A percentile compares a stretch with the other conserved stretches of the same genome.
phyloP scores from a whole-genome alignment of 1,140 invertebrate genomes.

The Chymomyza costata region DNA sequence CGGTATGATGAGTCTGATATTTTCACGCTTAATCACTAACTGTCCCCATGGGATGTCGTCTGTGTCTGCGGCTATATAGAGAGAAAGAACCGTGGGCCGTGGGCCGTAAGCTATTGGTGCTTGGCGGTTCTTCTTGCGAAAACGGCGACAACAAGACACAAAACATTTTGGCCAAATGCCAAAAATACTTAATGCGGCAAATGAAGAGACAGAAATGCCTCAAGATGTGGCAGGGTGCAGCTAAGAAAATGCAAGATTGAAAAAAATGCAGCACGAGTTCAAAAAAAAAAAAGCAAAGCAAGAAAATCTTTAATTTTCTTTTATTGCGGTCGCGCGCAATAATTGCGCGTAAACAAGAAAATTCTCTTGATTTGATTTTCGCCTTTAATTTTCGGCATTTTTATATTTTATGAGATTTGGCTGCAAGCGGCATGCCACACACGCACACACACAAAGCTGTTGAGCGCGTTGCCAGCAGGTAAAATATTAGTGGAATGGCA shows the following conservation, averaged over 20 bases:
- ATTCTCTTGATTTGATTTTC: conserved; percentile 40
- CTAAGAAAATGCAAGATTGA: conserved; percentile 42
- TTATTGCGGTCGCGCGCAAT: conserved; percentile 65
- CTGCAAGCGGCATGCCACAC: conserved; percentile 12
- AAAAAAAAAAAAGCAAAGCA: conserved; percentile 25
- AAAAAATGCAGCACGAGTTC: conserved; percentile 35
- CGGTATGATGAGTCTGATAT: conserved; percentile 55
- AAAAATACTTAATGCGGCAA: conserved; percentile 71
- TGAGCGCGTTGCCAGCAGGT: background rate
- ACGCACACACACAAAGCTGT: background rate
- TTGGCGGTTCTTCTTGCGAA: conserved; percentile 22
- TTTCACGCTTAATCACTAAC: conserved; percentile 72
- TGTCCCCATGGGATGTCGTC: conserved; percentile 34
- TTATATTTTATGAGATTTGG: conserved; percentile 35
- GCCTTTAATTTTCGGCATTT: conserved; percentile 29
- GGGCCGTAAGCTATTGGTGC: conserved; percentile 19
- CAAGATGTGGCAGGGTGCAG: background rate
- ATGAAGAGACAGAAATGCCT: conserved; percentile 61
- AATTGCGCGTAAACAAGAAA: conserved; percentile 53
- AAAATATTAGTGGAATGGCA: too few relatives aligned
- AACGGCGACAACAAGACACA: conserved; percentile 54
- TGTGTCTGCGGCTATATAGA: conserved; percentile 6
- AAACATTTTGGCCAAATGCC: conserved; percentile 60
- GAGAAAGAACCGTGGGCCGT: too few relatives aligned
- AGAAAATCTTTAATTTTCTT: conserved; percentile 65